These are phyloP conservation scores for Xiphophorus birchmanni DNA, from an alignment of 2,797 vertebrate species.

Conservation along the genomic window DNA sequence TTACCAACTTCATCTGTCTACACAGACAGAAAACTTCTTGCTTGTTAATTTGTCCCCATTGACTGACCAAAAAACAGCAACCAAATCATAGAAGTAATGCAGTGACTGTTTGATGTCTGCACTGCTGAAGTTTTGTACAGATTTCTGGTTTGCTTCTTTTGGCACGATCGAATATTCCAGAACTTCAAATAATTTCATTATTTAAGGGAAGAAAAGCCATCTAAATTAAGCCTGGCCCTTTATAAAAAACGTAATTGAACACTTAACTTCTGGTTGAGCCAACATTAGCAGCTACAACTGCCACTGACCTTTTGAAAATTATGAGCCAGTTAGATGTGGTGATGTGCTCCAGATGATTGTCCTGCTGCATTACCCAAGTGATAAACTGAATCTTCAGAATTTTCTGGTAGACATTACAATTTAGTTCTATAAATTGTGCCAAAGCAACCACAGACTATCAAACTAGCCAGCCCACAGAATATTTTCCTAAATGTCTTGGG, in stretches of 20 bases:
- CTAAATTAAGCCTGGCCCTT: not conserved
- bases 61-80: constrained; percentile 1
- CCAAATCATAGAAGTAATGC: not conserved
- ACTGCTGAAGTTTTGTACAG: not conserved
- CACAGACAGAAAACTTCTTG: not conserved
- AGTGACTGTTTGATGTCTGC: not conserved
- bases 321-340: not conserved
- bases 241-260: not conserved
- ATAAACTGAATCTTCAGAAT: not conserved
- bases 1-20: constrained; percentile 2
- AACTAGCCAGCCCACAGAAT: not conserved
- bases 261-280: not conserved
- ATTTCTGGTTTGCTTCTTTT: not conserved
- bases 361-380: not conserved
- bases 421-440: not conserved
- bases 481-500: not conserved
- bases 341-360: not conserved
- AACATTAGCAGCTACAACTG: not conserved
- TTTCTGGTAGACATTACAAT: not conserved
- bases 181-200: not conserved
- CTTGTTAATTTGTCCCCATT: constrained; percentile 3
- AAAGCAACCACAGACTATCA: not conserved
- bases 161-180: not conserved
- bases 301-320: not conserved
- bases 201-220: not conserved